Percentiles rank a stretch among this genome's conserved stretches.
phyloP scores from a whole-genome alignment of 2,113 vertebrate genomes.

The Fregetta grallaria region DNA sequence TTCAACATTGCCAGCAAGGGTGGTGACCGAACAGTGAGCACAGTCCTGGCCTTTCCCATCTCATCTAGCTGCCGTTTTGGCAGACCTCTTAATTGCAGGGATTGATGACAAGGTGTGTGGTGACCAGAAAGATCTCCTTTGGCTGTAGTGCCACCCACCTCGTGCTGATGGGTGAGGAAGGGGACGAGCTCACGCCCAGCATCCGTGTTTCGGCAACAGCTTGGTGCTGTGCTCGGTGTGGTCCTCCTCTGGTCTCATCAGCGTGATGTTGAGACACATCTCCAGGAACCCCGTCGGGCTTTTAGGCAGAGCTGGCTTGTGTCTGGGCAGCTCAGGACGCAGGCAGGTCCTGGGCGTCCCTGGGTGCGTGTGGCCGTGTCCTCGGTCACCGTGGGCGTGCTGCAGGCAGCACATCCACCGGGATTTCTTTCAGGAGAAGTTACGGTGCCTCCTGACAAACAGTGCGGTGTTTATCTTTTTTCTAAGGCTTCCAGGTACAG shows the following conservation, averaged over 20 bases:
- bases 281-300: neutral
- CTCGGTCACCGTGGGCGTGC: accelerated
- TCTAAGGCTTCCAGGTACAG: neutral
- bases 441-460: neutral
- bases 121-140: neutral
- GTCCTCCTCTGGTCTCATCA: neutral
- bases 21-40: accelerated
- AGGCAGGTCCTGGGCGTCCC: accelerated
- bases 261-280: neutral
- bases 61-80: neutral
- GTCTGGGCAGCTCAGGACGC: neutral
- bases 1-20: accelerated
- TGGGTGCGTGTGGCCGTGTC: accelerated
- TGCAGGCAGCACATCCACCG: neutral
- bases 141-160: neutral
- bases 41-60: neutral
- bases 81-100: accelerated
- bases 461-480: accelerated
- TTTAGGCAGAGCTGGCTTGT: neutral
- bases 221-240: neutral
- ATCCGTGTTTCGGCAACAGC: accelerated
- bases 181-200: neutral
- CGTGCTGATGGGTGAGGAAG: neutral
- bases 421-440: neutral
- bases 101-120: neutral